Evolutionary conservation across 2,797 vertebrate genomes (phyloP), one percentile per base, ranked within the genome.

Genomic region (Malurus leucopterus): DNA sequence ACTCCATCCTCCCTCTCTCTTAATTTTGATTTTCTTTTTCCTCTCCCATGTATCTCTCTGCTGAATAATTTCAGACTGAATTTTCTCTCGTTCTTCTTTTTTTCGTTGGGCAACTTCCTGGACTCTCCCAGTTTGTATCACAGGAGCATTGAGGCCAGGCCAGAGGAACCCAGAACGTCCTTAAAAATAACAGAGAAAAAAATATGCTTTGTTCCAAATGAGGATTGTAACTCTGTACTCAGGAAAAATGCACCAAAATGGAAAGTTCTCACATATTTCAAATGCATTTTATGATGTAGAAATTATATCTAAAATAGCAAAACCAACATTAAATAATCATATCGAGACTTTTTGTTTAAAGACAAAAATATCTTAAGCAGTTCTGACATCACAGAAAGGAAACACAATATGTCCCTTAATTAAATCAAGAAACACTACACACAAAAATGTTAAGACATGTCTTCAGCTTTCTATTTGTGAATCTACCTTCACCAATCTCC

Each of bases 1-100:
- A 1, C 98, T 98, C 99, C 99, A 99, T 32, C 99, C 99, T 75
- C 98, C 97, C 54, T 98, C 98, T 76, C 96, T 97, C 95, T 98
- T 99, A 34, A 98, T 16, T 96, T 94, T 99, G 43, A 89, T 71
- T 92, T 94, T 98, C 95, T 77, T 98, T 94, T 38, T 98, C 87
- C 69, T 98, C 30, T 99, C 98, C 98, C 97, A 98, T 13, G 98
- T 97, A 7, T 99, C 98, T 54, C 98, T 97, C 93, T 97, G 96
- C 22, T 96, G 97, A 68, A 96, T 43, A 26, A 98, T 94, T 34
- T 98, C 95, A 4, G 97, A 96, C 54, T 96, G 96, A 70, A 98
- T 51, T 89, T 96, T 97, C 91, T 97, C 96, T 91, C 97, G 98
- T 74, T 99, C 98, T 20, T 96, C 94, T 40, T 97, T 96, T 44